Conservation (phyloP, 2,888 invertebrate species). For the Sphaeridia pumilis region DNA sequence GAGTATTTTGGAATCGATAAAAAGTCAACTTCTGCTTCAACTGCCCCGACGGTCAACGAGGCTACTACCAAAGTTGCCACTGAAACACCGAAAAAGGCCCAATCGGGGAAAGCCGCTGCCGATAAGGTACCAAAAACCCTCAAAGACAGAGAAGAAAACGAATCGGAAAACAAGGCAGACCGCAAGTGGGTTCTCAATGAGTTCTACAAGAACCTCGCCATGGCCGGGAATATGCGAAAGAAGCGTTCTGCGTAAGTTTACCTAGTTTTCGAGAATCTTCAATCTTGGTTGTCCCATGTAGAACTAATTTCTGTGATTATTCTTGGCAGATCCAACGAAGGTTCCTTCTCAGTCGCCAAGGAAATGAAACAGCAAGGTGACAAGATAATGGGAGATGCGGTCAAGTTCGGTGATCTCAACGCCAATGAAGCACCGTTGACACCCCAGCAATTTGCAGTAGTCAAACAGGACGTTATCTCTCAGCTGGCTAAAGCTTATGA, state of each 20-base stretch:
- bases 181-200: slow-evolving; percentile 47
- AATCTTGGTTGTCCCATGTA: background rate
- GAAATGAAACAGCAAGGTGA: slow-evolving; percentile 64
- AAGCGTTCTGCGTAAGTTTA: background rate
- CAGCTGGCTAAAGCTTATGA: slow-evolving; percentile 59
- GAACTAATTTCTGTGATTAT: background rate
- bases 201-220: slow-evolving; percentile 44
- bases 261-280: background rate
- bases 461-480: slow-evolving; percentile 31
- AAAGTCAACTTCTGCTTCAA: slow-evolving; percentile 49
- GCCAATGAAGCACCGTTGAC: slow-evolving; percentile 44
- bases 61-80: background rate
- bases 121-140: slow-evolving; percentile 19
- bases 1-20: slow-evolving; percentile 76
- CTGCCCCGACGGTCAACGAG: background rate
- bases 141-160: slow-evolving; percentile 41
- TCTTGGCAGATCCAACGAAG: no score
- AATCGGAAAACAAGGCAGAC: slow-evolving; percentile 43
- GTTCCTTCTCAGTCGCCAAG: no score
- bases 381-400: slow-evolving; percentile 62
- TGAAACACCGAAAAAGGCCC: no score
- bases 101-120: slow-evolving; percentile 10
- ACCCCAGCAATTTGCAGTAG: slow-evolving; percentile 27
- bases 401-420: slow-evolving; percentile 56
- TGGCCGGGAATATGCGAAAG: slow-evolving; percentile 30